Base-by-base conservation (phyloP, 1,140 invertebrate genomes). In the Gryon sp. region DNA sequence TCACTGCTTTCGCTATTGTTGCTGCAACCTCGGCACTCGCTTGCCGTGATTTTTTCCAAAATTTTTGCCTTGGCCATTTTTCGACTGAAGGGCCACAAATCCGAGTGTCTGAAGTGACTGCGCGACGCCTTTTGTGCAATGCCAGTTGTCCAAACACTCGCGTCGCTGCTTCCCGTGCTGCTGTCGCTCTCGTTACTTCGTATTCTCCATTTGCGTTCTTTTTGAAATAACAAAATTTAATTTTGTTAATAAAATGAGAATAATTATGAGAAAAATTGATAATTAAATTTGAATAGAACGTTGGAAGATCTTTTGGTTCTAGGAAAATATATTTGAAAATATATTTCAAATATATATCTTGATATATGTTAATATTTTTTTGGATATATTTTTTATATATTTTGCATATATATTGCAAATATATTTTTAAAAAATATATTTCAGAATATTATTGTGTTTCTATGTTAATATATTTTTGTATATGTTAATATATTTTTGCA, bases 1-100 rank as follows among this genome's bases (percentile, higher is more conserved):
- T 87, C 86, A 30, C 84, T 86, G 53, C 84, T 87, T 19, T 87
- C 84, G 52, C 85, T 86, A 36, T 86, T 85, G 59, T 84, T 86
- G 34, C 45, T 78, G 11, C 19, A 74, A n/a, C 77, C 76, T 22
- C 41, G 57, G 4, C 65, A 36, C 1, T 74, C 60, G 4, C 79
- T 65, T 14, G 80, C 45, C 0, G 80, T 68, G 2, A 77, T 82
- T 40, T 86, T 85, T 36, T 86, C 83, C 3, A 84, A 53, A 7
- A 83, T 83, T 40, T 82, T 82, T 0, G 80, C 80, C 7, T 80
- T 76, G 0, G 41, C 76, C n/a, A 83, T 78, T 48, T 83, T 78
- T 2, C 80, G 80, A 20, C 69, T 55, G 9, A 77, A 65, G 11
- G 80, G 75, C 81, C 84, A 84, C 40, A 79, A 59, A 30, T 84